Evolutionary conservation across 2,888 invertebrate species (phyloP), one percentile per base, ranked within the genome.

Genomic region (Rugalucina vietnamica): DNA sequence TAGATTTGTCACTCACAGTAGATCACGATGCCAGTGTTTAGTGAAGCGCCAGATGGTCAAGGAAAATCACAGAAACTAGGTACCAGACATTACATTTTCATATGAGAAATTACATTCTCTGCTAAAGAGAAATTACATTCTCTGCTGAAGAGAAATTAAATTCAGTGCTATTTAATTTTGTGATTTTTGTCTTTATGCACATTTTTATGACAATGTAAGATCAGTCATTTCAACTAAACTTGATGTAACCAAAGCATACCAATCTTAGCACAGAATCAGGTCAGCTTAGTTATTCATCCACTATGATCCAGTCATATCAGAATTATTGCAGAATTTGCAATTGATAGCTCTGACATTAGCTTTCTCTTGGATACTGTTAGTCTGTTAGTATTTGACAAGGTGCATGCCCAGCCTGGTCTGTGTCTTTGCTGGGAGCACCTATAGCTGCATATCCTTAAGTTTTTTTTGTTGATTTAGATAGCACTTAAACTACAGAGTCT

Each of bases 11-110:
- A 82, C 80, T 76, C 81, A 43, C 75, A 84, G 36, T 72, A 81
- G 43, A 77, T 84, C 86, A 87, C 82, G 76, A 82, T 85, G 76
- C 84, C 84, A 81, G 79, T 80, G 29, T 84, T 84, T 79, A 76
- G 76, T 49, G 74, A 71, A 37, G 79, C 49, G 49, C 75, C 79
- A 57, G 65, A 85, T 65, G 65, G 65, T 14, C 14, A 86, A 43
- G 88, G 88, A 50, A 83, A 77, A 70, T 76, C 89, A 60, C 79
- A 85, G 43, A 86, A 84, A 54, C 71, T 88, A 83, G 90, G 90
- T 90, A 89, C 85, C 80, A 78, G 50, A 12, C 5, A 21, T 71
- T 71, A n/a, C 37, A 32, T 29, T 29, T 32, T 21, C 4, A 21
- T 27, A 27, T 10, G 18, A 21, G 12, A 29, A 18, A 27, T n/a